A percentile compares a stretch with the other conserved stretches of the same genome.
Conservation (phyloP, 2,888 invertebrate genomes). For the Archips crataeganus region DNA sequence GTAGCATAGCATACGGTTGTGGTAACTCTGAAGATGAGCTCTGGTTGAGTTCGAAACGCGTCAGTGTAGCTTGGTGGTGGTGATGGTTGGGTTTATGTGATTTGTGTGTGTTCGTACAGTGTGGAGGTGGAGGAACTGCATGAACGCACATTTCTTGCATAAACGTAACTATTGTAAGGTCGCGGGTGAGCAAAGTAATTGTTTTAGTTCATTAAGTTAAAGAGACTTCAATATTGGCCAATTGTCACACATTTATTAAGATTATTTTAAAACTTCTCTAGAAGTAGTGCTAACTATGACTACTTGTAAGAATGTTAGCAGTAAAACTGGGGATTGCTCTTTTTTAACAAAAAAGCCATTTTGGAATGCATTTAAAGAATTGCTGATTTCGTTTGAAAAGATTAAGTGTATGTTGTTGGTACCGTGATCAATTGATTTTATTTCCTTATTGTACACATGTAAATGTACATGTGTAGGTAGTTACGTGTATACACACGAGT, state of each 20-base stretch:
- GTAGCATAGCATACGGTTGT: too few relatives aligned
- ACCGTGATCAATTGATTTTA: not conserved
- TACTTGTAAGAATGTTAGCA: not conserved
- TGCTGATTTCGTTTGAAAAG: not conserved
- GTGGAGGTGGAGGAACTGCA: too few relatives aligned
- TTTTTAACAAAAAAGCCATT: not conserved
- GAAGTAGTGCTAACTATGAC: not conserved
- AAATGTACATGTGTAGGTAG: too few relatives aligned
- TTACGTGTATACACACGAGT: not conserved
- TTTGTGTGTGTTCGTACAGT: too few relatives aligned
- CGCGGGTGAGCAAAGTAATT: too few relatives aligned
- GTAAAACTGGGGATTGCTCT: not conserved
- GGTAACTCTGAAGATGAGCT: too few relatives aligned
- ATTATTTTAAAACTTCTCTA: not conserved
- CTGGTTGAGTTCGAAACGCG: too few relatives aligned
- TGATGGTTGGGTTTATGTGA: too few relatives aligned
- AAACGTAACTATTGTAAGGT: too few relatives aligned
- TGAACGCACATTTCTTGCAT: too few relatives aligned
- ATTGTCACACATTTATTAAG: not conserved
- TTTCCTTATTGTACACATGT: not conserved
- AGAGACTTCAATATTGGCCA: not conserved
- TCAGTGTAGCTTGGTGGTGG: too few relatives aligned
- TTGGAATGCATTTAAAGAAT: constrained; percentile 1
- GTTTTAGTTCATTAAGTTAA: too few relatives aligned
- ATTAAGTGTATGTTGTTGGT: not conserved